These are phyloP conservation scores for Andrena fulva DNA, from an alignment of 2,888 invertebrate genomes.

Conservation along the genomic window DNA sequence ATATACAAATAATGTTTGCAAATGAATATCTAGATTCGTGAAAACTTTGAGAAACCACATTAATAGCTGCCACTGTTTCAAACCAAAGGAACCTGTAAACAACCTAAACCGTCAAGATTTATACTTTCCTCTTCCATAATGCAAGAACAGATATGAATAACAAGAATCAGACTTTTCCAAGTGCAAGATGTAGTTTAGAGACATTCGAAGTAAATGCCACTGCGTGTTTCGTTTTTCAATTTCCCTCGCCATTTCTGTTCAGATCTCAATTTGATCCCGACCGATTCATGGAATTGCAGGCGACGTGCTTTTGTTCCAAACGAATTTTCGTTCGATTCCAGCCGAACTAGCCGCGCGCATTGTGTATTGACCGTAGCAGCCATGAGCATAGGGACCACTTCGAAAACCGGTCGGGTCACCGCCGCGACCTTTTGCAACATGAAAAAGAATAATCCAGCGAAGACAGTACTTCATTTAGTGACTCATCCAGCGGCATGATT, in stretches of 20 bases:
- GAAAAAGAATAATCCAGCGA: slow-evolving; percentile 38
- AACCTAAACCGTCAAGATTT: too few relatives aligned
- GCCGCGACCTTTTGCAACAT: slow-evolving; percentile 57
- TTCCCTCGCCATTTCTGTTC: too few relatives aligned
- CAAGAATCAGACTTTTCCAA: neutral
- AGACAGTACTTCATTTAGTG: slow-evolving; percentile 56
- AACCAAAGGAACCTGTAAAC: too few relatives aligned
- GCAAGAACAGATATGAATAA: neutral
- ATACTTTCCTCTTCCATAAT: too few relatives aligned
- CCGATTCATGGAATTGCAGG: neutral
- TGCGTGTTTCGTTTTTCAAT: too few relatives aligned
- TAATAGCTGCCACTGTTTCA: too few relatives aligned
- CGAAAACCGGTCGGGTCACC: slow-evolving; percentile 62
- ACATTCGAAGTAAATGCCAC: too few relatives aligned
- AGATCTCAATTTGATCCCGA: too few relatives aligned
- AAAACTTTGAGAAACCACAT: too few relatives aligned
- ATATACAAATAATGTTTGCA: too few relatives aligned
- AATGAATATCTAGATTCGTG: too few relatives aligned
- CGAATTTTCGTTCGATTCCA: slow-evolving; percentile 29
- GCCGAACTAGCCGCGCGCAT: slow-evolving; percentile 47
- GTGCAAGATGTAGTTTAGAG: neutral
- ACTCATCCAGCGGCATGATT: slow-evolving; percentile 38
- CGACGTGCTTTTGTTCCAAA: slow-evolving; percentile 11
- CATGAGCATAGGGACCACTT: slow-evolving; percentile 36
- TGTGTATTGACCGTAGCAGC: slow-evolving; percentile 46